Evolutionary conservation across 2,797 vertebrate genomes (phyloP).

Genomic region (Salmo trutta): DNA sequence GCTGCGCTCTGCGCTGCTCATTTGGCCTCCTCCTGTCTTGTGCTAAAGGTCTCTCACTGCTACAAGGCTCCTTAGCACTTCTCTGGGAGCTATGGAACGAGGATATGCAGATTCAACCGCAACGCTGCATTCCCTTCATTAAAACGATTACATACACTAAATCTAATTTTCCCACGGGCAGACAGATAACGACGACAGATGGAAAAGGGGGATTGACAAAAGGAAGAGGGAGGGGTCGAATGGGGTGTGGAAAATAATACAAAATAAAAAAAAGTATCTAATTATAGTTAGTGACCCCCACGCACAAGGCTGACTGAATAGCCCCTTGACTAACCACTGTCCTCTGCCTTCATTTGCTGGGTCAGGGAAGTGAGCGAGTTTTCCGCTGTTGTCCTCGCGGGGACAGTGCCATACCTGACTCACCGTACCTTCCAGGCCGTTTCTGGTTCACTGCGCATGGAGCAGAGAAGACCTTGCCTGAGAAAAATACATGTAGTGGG

Average conservation of each 20-base stretch:
- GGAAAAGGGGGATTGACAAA: slow-evolving; percentile 24
- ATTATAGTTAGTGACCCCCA: slow-evolving; percentile 51
- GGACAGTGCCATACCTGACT: slow-evolving; percentile 77
- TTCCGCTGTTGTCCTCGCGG: slow-evolving; percentile 47
- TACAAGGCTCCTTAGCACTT: slow-evolving; percentile 74
- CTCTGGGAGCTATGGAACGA: slow-evolving; percentile 69
- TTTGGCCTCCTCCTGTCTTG: slow-evolving; percentile 73
- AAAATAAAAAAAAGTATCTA: slow-evolving; percentile 15
- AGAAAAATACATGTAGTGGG: slow-evolving; percentile 52
- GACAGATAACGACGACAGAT: slow-evolving; percentile 61
- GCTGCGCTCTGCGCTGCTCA: slow-evolving; percentile 61
- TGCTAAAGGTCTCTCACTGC: slow-evolving; percentile 79
- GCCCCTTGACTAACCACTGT: slow-evolving; percentile 12
- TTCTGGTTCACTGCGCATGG: slow-evolving; percentile 76
- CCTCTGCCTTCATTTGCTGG: slow-evolving; percentile 50
- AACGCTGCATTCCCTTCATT: slow-evolving; percentile 67
- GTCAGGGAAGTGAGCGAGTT: slow-evolving; percentile 41
- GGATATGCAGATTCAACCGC: slow-evolving; percentile 71
- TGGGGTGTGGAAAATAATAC: not conserved
- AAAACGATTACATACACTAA: slow-evolving; percentile 75
- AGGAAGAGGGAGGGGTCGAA: slow-evolving; percentile 30
- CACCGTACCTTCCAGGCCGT: slow-evolving; percentile 75
- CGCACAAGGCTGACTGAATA: slow-evolving; percentile 38
- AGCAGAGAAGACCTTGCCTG: slow-evolving; percentile 70
- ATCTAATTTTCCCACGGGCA: slow-evolving; percentile 66